Evolutionary conservation across 2,888 invertebrate genomes (phyloP).

Genomic region (Ennomos fuscantarius): DNA sequence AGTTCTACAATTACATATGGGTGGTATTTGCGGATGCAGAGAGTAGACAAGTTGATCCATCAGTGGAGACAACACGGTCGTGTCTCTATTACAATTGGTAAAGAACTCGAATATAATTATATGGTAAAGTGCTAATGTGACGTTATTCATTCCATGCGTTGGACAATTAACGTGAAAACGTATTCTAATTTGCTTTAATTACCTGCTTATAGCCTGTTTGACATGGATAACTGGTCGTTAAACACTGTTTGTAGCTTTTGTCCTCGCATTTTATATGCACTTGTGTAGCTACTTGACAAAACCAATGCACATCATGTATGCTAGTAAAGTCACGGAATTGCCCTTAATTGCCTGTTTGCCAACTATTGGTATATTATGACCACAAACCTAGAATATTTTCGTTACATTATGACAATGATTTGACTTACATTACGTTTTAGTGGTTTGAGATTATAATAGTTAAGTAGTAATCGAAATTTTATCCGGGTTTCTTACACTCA

Average conservation of each 20-base stretch:
- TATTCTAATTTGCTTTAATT: conserved; percentile 57
- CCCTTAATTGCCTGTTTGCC: conserved; percentile 18
- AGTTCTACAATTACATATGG: conserved; percentile 29
- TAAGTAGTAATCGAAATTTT: too few relatives aligned
- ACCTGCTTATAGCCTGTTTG: conserved; percentile 56
- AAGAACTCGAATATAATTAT: conserved; percentile 41
- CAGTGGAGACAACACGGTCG: conserved; percentile 44
- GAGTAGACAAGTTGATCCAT: conserved; percentile 30
- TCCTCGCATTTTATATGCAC: conserved; percentile 25
- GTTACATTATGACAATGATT: too few relatives aligned
- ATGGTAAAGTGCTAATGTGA: conserved; percentile 40
- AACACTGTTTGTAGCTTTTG: conserved; percentile 36
- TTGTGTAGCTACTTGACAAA: conserved; percentile 20
- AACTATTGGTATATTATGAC: not conserved
- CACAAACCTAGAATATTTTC: too few relatives aligned
- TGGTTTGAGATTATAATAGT: too few relatives aligned
- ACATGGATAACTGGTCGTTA: conserved; percentile 49
- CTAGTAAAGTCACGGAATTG: conserved; percentile 32
- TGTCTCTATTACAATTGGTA: conserved; percentile 49
- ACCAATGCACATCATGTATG: conserved; percentile 21
- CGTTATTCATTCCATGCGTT: conserved; percentile 45
- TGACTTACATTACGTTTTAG: too few relatives aligned
- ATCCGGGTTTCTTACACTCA: too few relatives aligned
- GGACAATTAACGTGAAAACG: conserved; percentile 58
- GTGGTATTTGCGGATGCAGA: conserved; percentile 23